Evolutionary conservation across 2,113 vertebrate species (phyloP).

Genomic region (Sorex araneus): DNA sequence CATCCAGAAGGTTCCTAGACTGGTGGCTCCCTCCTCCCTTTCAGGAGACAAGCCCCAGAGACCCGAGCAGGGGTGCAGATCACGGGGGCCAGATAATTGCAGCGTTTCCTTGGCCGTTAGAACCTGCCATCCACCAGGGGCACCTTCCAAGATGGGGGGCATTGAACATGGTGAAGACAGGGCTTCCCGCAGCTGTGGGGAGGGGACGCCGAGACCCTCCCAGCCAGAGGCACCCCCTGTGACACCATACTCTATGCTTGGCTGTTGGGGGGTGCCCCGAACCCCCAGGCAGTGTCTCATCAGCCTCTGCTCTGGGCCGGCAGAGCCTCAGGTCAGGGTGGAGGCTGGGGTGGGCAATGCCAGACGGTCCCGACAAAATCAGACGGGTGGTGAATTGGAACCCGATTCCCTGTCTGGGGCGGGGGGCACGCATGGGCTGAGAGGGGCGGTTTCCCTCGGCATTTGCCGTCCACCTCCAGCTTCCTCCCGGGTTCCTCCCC

Average conservation of each 20-base stretch:
- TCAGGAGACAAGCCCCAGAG: no score
- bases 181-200: no score
- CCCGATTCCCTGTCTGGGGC: no score
- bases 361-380: background rate
- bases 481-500: background rate
- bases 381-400: no score
- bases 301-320: background rate
- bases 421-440: no score
- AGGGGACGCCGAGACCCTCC: background rate
- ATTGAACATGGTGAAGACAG: no score
- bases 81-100: background rate
- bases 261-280: background rate
- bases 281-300: accelerated
- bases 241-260: background rate
- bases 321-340: no score
- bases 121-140: background rate
- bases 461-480: no score
- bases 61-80: background rate
- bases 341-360: background rate
- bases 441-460: no score
- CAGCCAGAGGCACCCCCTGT: background rate
- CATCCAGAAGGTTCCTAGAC: no score
- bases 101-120: background rate
- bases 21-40: no score
- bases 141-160: background rate